Percentiles rank a stretch among this genome's conserved stretches.
These are phyloP conservation scores for Axis porcinus DNA, from an alignment of 2,113 vertebrate species.

Conservation along the genomic window DNA sequence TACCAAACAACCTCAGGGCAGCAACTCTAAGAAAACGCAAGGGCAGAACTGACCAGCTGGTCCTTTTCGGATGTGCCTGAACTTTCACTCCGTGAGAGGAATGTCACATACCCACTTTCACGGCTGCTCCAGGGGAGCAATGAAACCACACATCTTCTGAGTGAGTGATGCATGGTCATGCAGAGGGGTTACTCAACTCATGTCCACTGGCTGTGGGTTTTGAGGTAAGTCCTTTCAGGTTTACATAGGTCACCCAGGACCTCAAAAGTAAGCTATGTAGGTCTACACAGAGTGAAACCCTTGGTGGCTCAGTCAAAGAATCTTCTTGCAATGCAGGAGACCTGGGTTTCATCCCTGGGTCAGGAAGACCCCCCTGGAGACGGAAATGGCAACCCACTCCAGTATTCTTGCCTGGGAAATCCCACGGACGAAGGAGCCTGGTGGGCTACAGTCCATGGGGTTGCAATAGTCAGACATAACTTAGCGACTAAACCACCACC, in stretches of 20 bases:
- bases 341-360: neutral
- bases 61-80: neutral
- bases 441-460: neutral
- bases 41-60: neutral
- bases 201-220: neutral
- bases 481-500: neutral
- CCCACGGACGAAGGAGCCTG: neutral
- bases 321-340: neutral
- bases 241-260: neutral
- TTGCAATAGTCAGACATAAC: neutral
- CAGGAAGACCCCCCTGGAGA: neutral
- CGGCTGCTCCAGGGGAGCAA: neutral
- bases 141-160: neutral
- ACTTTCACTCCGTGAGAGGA: neutral
- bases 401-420: neutral
- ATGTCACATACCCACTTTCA: neutral
- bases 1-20: neutral
- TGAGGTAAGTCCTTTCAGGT: slow-evolving; percentile 10
- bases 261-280: slow-evolving; percentile 13
- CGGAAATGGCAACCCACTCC: neutral
- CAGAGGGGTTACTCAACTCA: neutral
- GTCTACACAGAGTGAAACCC: neutral
- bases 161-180: neutral
- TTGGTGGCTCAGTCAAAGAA: neutral
- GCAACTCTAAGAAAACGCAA: neutral